Percentiles rank a stretch among this genome's conserved stretches.
phyloP scores from a whole-genome alignment of 2,113 vertebrate genomes.

The Ahaetulla prasina region DNA sequence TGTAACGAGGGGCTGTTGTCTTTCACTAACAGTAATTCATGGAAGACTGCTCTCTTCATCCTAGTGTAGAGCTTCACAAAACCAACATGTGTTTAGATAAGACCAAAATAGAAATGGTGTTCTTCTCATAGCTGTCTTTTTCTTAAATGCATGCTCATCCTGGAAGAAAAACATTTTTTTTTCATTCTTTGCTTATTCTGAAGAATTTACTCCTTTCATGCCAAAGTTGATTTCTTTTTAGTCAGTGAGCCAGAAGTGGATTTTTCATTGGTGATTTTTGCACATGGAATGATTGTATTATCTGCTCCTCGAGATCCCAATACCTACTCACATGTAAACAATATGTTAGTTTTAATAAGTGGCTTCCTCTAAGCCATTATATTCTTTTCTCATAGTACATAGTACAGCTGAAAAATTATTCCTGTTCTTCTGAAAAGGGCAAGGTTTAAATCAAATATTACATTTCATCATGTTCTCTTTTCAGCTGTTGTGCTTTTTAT shows the following conservation, averaged over 20 bases:
- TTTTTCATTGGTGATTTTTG: background rate
- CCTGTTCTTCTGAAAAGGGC: background rate
- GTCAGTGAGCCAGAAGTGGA: background rate
- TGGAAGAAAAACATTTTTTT: background rate
- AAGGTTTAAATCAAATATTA: background rate
- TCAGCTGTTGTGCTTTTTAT: background rate
- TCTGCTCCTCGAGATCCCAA: background rate
- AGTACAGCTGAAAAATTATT: background rate
- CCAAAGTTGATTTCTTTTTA: background rate
- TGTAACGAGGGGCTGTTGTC: background rate
- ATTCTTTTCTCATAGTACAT: background rate
- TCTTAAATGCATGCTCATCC: background rate
- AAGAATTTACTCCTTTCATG: background rate
- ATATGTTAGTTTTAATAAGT: background rate
- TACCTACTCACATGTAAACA: background rate
- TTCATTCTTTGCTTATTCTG: background rate
- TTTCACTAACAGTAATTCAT: background rate
- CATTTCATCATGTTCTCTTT: background rate
- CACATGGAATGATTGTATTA: background rate
- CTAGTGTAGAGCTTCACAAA: background rate
- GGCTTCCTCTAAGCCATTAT: background rate
- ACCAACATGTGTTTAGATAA: background rate
- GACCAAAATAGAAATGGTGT: background rate
- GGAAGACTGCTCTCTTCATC: background rate
- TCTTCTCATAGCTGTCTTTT: background rate